These are phyloP conservation scores for Drosophila subquinaria DNA, from an alignment of 2,888 invertebrate genomes.

Conservation along the genomic window DNA sequence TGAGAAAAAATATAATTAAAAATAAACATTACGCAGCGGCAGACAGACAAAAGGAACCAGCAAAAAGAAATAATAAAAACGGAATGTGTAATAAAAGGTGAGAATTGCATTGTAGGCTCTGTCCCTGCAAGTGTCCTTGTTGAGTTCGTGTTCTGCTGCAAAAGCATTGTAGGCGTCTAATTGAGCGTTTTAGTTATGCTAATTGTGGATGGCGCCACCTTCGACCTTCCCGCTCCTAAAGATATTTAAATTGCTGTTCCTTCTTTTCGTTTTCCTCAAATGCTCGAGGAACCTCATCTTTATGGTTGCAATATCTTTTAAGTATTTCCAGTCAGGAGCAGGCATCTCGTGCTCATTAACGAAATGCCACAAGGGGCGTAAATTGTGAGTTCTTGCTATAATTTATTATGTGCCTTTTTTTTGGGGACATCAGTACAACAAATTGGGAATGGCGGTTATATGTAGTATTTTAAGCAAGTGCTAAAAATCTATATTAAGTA, in stretches of 20 bases:
- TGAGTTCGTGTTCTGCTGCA: conserved; percentile 25
- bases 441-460: background rate
- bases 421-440: background rate
- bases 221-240: background rate
- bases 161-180: conserved; percentile 67
- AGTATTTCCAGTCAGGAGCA: conserved; percentile 31
- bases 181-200: conserved; percentile 81
- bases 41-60: conserved; percentile 43
- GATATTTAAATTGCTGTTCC: background rate
- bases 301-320: conserved; percentile 58
- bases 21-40: conserved; percentile 74
- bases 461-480: background rate
- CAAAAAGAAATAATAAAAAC: conserved; percentile 19
- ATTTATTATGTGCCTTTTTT: conserved; percentile 41
- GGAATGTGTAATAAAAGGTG: conserved; percentile 73
- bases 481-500: too few relatives aligned
- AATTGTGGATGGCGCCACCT: conserved; percentile 56
- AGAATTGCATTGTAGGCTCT: conserved; percentile 65
- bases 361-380: conserved; percentile 30
- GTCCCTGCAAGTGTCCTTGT: conserved; percentile 17
- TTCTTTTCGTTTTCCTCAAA: background rate
- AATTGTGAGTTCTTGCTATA: conserved; percentile 32
- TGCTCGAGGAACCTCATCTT: conserved; percentile 38
- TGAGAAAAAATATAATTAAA: conserved; percentile 70
- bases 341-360: conserved; percentile 43